Conservation (phyloP, 2,797 vertebrate species). For the Chelon auratus region DNA sequence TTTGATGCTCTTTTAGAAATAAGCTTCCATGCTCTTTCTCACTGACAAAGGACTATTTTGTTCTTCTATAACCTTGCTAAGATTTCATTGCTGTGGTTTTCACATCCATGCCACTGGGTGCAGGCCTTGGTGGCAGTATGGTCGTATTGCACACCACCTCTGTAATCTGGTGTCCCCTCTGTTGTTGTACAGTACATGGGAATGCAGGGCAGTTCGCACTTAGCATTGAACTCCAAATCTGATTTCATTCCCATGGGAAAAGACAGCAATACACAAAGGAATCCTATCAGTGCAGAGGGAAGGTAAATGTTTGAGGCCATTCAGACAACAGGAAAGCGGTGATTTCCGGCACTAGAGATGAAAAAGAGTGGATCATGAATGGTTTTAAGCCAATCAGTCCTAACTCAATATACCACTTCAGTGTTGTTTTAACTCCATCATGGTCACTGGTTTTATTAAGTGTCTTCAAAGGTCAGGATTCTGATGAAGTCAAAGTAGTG, state of each 20-base stretch:
- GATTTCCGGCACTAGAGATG: conserved; percentile 82
- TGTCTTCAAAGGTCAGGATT: conserved; percentile 81
- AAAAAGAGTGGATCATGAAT: conserved; percentile 73
- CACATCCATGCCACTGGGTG: conserved; percentile 50
- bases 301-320: conserved; percentile 77
- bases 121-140: conserved; percentile 64
- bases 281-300: conserved; percentile 73
- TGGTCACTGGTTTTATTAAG: conserved; percentile 81
- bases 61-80: conserved; percentile 72
- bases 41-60: conserved; percentile 69
- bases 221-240: conserved; percentile 62
- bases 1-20: conserved; percentile 60
- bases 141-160: conserved; percentile 63
- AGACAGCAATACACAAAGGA: conserved; percentile 75
- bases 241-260: conserved; percentile 81
- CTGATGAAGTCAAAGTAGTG: conserved; percentile 81
- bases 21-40: conserved; percentile 63
- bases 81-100: conserved; percentile 61
- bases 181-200: conserved; percentile 60
- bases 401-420: conserved; percentile 83
- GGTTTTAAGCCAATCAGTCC: conserved; percentile 81
- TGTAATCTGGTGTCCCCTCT: conserved; percentile 34
- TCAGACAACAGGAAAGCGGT: conserved; percentile 83
- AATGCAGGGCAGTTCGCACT: conserved; percentile 66
- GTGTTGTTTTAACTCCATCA: conserved; percentile 82